These are phyloP conservation scores for Spilarctia lutea DNA, from an alignment of 2,888 invertebrate genomes.

Conservation along the genomic window DNA sequence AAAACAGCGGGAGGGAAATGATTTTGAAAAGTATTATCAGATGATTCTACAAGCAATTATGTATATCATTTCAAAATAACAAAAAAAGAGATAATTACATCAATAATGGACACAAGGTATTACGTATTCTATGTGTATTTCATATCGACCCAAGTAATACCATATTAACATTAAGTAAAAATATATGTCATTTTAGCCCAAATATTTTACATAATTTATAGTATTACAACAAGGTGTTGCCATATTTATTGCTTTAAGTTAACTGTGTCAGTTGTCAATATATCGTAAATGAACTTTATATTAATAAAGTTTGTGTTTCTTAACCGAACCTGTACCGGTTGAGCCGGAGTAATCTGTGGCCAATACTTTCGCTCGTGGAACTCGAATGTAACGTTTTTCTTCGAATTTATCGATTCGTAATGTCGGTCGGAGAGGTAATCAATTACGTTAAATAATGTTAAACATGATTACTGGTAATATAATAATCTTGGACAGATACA, in stretches of 20 bases:
- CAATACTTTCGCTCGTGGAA: slow-evolving; percentile 40
- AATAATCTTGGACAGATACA: not conserved
- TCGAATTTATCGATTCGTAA: slow-evolving; percentile 28
- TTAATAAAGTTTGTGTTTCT: slow-evolving; percentile 39
- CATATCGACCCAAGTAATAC: not conserved
- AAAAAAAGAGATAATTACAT: not conserved
- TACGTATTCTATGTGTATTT: not conserved
- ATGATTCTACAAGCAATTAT: not conserved
- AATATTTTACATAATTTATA: slow-evolving; percentile 19
- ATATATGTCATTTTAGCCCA: slow-evolving; percentile 2
- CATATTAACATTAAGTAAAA: slow-evolving; percentile 7
- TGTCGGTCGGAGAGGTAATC: slow-evolving; percentile 15
- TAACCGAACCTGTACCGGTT: slow-evolving; percentile 37
- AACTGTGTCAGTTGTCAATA: slow-evolving; percentile 29
- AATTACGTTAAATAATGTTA: slow-evolving; percentile 10
- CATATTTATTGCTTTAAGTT: slow-evolving; percentile 27
- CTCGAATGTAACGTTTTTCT: slow-evolving; percentile 25
- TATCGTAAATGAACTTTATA: slow-evolving; percentile 40
- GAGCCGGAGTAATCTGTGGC: slow-evolving; percentile 20
- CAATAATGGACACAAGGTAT: not conserved
- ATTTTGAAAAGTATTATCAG: too few relatives aligned
- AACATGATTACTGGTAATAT: not conserved
- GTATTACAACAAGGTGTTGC: slow-evolving; percentile 27
- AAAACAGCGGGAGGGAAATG: too few relatives aligned
- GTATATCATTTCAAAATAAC: too few relatives aligned